Base-by-base conservation (phyloP, 2,113 vertebrate species). In the Heptranchias perlo region DNA sequence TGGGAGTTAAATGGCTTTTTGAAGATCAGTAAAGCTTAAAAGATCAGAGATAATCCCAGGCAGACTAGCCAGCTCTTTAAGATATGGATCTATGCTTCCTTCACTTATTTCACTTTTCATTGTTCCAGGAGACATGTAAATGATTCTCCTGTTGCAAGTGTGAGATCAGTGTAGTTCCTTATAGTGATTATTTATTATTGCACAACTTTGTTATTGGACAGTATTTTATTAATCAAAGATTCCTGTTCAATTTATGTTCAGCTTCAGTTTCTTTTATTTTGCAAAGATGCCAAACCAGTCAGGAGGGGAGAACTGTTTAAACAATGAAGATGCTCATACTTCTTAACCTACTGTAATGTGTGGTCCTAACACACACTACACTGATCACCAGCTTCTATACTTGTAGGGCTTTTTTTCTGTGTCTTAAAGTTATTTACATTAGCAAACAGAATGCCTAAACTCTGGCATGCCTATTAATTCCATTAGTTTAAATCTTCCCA, bases 401-500 rank as follows among this genome's bases (percentile, higher is more conserved):
- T 64, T 11, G n/a, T n/a, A 10, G 58, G 25, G 86, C 49, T 7
- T 58, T 89, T 89, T 89, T 35, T 58, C 47, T 89, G 21, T 82
- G 31, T 89, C 49, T 97, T 96, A 96, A 91, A 97, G 96, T 94
- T 96, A 97, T 96, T 97, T 96, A 97, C 96, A 96, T 97, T 97
- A 97, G 96, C 96, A 96, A 97, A 97, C 95, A 97, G 96, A 97
- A 98, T n/a, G 95, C 97, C 97, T 98, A 98, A 97, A 97, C 97
- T 97, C 98, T 96, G 97, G 97, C 97, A 96, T 96, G 96, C 96
- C 97, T 97, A 97, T 97, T 97, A 97, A 97, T 96, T 97, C 78
- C 96, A 97, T 97, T 97, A 97, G 97, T 97, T 97, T 82, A 98
- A 98, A 97, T 97, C 96, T 96, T 96, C 95, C 92, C 49, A 86